Evolutionary conservation across 53 echinoderm and acorn worm genomes (phyloP).

Genomic region (Actinopyga echinites): DNA sequence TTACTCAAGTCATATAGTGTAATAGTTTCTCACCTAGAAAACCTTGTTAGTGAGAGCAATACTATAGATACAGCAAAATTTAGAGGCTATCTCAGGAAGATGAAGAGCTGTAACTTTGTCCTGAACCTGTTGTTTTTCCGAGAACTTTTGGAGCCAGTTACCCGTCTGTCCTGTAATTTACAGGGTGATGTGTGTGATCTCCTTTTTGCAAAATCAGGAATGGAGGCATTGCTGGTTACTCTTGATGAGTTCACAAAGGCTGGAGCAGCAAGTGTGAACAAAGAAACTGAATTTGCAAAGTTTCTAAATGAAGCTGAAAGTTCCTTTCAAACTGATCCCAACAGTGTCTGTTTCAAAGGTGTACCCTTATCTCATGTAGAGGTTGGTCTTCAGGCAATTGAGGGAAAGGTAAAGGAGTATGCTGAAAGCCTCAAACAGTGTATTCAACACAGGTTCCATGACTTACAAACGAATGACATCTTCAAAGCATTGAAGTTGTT

Average conservation of each 20-base stretch:
- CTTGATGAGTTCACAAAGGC: neutral
- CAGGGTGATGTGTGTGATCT: conserved; percentile 37
- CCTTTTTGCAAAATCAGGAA: neutral
- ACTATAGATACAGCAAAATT: conserved; percentile 36
- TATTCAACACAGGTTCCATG: neutral
- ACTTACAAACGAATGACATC: neutral
- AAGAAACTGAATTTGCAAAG: neutral
- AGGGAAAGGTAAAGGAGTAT: conserved; percentile 6
- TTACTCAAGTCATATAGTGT: conserved; percentile 42
- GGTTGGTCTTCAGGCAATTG: neutral
- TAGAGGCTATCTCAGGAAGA: conserved; percentile 45
- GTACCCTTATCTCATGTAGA: conserved; percentile 6
- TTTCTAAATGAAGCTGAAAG: conserved; percentile 2
- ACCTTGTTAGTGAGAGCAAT: conserved; percentile 37
- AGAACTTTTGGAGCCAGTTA: conserved; percentile 51
- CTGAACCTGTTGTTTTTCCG: conserved; percentile 36
- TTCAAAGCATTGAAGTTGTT: conserved; percentile 37
- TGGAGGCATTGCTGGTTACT: conserved; percentile 6
- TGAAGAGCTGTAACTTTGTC: conserved; percentile 55
- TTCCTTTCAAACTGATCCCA: conserved; percentile 8
- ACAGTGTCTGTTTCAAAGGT: conserved; percentile 13
- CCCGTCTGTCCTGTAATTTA: conserved; percentile 45
- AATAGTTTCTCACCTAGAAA: conserved; percentile 49
- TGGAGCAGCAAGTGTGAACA: conserved; percentile 15
- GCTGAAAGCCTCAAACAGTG: conserved; percentile 9